Percentiles rank a stretch among this genome's conserved stretches.
These are phyloP conservation scores for Stratiolaelaps scimitus DNA, from an alignment of 1,140 invertebrate species.

Conservation along the genomic window DNA sequence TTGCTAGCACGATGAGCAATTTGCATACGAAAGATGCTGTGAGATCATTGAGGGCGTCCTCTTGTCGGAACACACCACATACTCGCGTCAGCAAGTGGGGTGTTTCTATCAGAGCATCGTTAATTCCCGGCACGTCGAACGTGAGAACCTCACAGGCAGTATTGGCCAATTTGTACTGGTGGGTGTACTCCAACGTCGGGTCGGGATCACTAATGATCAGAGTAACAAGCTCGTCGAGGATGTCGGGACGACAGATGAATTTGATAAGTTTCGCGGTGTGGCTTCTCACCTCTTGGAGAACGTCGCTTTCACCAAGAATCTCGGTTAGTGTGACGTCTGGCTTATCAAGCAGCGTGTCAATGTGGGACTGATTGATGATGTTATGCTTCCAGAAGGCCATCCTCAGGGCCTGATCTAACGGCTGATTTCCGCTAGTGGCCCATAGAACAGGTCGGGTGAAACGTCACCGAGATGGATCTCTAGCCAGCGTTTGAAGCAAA, in stretches of 20 bases:
- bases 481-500: too few relatives aligned
- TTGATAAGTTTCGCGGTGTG: conserved; percentile 3
- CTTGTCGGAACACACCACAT: conserved; percentile 19
- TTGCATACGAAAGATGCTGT: conserved; percentile 24
- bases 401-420: not conserved
- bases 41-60: conserved; percentile 25
- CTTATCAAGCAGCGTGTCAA: not conserved
- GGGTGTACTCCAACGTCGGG: conserved; percentile 3
- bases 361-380: not conserved
- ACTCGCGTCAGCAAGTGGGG: conserved; percentile 16
- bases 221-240: conserved; percentile 5
- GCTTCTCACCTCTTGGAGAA: conserved; percentile 3
- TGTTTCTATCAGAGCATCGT: conserved; percentile 11
- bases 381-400: conserved; percentile 24
- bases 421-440: not conserved
- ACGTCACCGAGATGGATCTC: too few relatives aligned
- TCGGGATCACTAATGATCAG: conserved; percentile 16
- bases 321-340: conserved; percentile 17
- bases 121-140: conserved; percentile 16
- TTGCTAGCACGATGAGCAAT: conserved; percentile 8
- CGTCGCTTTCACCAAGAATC: conserved; percentile 13
- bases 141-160: conserved; percentile 25
- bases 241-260: not conserved
- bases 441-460: not conserved
- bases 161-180: conserved; percentile 10